Evolutionary conservation across 2,113 vertebrate species (phyloP).

Genomic region (Cyanoramphus novaezelandiae): DNA sequence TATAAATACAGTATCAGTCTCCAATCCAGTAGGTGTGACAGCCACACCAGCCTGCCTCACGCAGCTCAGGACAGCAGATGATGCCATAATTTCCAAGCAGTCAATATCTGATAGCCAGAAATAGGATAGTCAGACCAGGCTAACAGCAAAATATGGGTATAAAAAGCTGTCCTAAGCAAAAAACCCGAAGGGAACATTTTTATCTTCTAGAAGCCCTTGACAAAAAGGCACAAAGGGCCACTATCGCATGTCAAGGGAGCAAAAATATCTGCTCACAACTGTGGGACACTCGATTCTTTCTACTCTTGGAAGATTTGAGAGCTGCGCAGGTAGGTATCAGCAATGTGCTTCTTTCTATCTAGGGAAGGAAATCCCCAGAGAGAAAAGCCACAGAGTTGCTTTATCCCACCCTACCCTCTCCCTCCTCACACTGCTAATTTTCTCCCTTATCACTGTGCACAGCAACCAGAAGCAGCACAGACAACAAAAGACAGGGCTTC

Average conservation of each 20-base stretch:
- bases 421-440: conserved; percentile 1
- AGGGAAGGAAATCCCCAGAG: neutral
- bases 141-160: neutral
- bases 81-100: conserved; percentile 5
- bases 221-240: conserved; percentile 10
- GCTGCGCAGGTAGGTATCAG: conserved; percentile 8
- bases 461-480: conserved; percentile 34
- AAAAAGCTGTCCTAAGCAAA: conserved; percentile 42
- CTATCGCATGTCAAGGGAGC: neutral
- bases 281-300: neutral
- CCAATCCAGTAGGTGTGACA: neutral
- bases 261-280: neutral
- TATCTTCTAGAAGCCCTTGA: neutral
- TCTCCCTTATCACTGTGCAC: neutral
- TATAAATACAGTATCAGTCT: conserved; percentile 31
- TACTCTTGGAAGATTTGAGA: neutral
- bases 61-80: neutral
- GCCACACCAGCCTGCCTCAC: neutral
- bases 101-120: conserved; percentile 40
- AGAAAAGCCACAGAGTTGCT: neutral
- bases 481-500: conserved; percentile 33
- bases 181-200: neutral
- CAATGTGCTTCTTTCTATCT: neutral
- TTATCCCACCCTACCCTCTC: neutral
- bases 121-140: neutral